Evolutionary conservation across 2,888 invertebrate species (phyloP).

Genomic region (Eristalis arbustorum): DNA sequence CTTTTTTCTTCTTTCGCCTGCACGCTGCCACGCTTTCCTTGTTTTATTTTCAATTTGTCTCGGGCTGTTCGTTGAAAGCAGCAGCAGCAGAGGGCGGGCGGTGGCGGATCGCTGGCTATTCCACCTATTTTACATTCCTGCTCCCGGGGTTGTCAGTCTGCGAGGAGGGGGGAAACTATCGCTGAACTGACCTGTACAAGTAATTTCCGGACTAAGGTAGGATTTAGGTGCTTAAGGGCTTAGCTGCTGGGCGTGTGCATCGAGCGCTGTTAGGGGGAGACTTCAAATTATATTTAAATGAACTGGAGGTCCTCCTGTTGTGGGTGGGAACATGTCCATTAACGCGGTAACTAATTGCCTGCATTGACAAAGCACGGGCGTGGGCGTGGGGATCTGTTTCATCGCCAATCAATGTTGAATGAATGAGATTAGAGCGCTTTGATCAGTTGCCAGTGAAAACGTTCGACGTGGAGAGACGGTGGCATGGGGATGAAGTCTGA

Average conservation of each 20-base stretch:
- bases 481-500: too few relatives aligned
- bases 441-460: too few relatives aligned
- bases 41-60: constrained; percentile 36
- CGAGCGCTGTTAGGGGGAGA: background rate
- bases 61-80: background rate
- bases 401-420: background rate
- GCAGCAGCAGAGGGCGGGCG: background rate
- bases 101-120: background rate
- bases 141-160: background rate
- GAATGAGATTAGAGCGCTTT: background rate
- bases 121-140: background rate
- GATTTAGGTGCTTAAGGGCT: constrained; percentile 15
- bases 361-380: background rate
- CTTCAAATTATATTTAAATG: constrained; percentile 14
- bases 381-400: background rate
- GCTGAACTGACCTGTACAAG: constrained; percentile 5
- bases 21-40: background rate
- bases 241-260: constrained; percentile 9
- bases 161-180: background rate
- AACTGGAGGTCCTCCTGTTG: background rate
- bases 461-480: too few relatives aligned
- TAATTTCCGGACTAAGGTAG: constrained; percentile 26
- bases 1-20: constrained; percentile 1
- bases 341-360: background rate
- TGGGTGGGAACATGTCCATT: background rate